A percentile compares a stretch with the other conserved stretches of the same genome.
phyloP scores from a whole-genome alignment of 2,797 vertebrate species.

The Sandelia bainsii region DNA sequence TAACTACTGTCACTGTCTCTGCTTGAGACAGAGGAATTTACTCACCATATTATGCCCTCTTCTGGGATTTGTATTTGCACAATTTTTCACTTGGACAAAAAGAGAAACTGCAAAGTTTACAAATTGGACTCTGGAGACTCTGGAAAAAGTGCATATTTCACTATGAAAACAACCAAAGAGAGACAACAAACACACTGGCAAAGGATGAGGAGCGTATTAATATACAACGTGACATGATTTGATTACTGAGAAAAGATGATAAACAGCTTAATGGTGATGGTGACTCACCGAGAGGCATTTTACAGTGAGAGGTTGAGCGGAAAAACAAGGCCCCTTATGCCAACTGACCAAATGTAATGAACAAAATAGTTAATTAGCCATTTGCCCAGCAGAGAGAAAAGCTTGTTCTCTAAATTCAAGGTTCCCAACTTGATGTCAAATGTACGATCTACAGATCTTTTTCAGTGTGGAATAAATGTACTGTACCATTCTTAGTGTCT shows the following conservation, averaged over 20 bases:
- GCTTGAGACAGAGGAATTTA: conserved; percentile 10
- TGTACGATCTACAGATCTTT: no score
- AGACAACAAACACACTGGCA: conserved; percentile 12
- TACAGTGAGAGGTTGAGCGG: conserved; percentile 14
- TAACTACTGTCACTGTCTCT: conserved; percentile 1
- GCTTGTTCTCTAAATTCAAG: conserved; percentile 19
- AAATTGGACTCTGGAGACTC: not conserved
- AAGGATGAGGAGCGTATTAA: conserved; percentile 33
- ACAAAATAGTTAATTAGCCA: conserved; percentile 22
- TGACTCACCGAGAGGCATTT: conserved; percentile 27
- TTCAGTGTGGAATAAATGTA: not conserved
- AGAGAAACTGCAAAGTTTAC: conserved; percentile 2
- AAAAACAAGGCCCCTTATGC: conserved; percentile 30
- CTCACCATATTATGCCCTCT: conserved; percentile 27
- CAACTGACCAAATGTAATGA: conserved; percentile 7
- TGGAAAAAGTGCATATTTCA: conserved; percentile 13
- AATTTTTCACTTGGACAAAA: conserved; percentile 7
- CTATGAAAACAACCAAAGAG: not conserved
- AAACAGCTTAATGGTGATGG: conserved; percentile 36
- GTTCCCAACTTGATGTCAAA: conserved; percentile 10
- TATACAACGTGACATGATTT: conserved; percentile 40
- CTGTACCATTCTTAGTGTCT: not conserved
- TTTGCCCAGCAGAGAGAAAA: conserved; percentile 2
- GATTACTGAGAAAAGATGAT: conserved; percentile 45
- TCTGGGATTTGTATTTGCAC: conserved; percentile 21